Evolutionary conservation across 1,140 invertebrate species (phyloP), one percentile per base, ranked within the genome.

Genomic region (Drosophila leontia): DNA sequence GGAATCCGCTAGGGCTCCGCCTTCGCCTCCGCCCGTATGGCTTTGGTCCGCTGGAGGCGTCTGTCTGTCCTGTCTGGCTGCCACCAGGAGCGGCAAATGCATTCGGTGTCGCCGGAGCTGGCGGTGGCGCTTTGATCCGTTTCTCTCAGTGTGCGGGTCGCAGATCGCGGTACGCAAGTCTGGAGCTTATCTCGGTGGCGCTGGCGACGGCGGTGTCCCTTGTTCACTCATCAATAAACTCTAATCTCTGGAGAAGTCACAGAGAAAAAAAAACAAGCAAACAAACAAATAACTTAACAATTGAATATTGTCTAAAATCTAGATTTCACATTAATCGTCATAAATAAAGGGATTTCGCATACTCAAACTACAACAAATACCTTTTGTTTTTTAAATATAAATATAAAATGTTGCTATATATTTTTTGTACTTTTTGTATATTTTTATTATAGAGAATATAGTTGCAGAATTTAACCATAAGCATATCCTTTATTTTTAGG

Each of bases 71-170:
- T 56, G 35, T 56, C 53, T 59, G 71, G 74, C 79, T 86, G 50
- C 61, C 63, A 68, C 62, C 61, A 90, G 76, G 50, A 81, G 65
- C 68, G 75, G 78, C 78, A 79, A 83, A 86, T 87, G 87, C 87
- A 91, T 91, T 78, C 82, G 87, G 48, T 51, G 39, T 45, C 35
- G 53, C 35, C 75, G 57, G 32, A 50, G 26, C n/a, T 37, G 51
- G 51, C 55, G 35, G 12, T 48, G 45, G 34, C 32, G 37, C 47
- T 65, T 44, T 50, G 59, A 68, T 68, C 19, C 29, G 5, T 70
- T 57, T 71, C 51, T 70, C 35, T 58, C 68, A 71, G 68, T 71
- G 67, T 51, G 63, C 67, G 64, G 64, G 64, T 70, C 19, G 19
- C 12, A 48, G 50, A 7, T 17, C 23, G 32, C 8, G 4, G 26